Base-by-base conservation (phyloP, 2,113 vertebrate genomes). In the Pitta sordida region DNA sequence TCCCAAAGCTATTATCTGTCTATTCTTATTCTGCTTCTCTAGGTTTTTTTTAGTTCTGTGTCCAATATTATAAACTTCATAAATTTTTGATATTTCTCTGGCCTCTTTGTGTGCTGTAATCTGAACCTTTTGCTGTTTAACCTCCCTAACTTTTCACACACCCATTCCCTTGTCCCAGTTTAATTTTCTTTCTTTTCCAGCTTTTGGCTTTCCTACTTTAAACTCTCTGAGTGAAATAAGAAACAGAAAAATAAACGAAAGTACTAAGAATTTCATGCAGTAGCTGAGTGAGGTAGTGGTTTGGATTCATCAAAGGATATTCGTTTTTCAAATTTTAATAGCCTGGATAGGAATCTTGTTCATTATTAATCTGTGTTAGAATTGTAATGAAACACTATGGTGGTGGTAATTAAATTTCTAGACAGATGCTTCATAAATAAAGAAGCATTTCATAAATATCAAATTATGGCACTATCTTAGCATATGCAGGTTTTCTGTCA, bases 391-490 rank as follows among this genome's bases (percentile, higher is more conserved):
- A 95, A 95, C 8, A 5, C 84, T 89, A 62, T 59, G 83, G 67
- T 68, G 51, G 43, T 49, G 76, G 69, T 63, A 89, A 75, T 85
- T 93, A 37, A 80, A 81, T 92, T 94, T 86, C 73, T 79, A 86
- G 87, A 81, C 43, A 93, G 91, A 96, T 88, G 88, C 56, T 96
- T 96, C 96, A 94, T 93, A 91, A 95, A 90, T 71, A 77, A 94
- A 92, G 79, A 93, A 94, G 21, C 87, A 90, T 96, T 94, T 95
- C 85, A 95, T 96, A 97, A 95, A 94, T 97, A 94, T 95, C 81
- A 92, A 96, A 95, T 96, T 75, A 92, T 93, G 75, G 64, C 26
- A 52, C 69, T 80, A 59, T 82, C 53, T 84, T 95, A 93, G 30
- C 56, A 58, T 92, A 43, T 93, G 55, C 93, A 94, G 67, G 59